Percentiles rank a stretch among this genome's conserved stretches.
These are phyloP conservation scores for Eupithecia centaureata DNA, from an alignment of 2,888 invertebrate genomes.

Conservation along the genomic window DNA sequence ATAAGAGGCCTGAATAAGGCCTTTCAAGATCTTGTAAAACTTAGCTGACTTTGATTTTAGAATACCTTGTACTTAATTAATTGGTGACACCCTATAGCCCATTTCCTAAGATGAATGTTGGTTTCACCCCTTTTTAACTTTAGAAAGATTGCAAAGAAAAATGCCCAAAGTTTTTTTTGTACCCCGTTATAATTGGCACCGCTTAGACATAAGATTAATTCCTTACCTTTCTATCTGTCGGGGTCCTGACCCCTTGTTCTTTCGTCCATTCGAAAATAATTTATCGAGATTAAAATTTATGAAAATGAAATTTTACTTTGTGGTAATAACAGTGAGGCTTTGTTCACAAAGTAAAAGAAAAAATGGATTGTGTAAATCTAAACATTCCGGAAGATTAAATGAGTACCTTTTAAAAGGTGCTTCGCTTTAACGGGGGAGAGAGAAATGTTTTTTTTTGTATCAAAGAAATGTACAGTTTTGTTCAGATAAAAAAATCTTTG, in stretches of 20 bases:
- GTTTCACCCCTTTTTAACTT: constrained; percentile 10
- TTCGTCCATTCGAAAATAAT: constrained; percentile 57
- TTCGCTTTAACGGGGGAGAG: constrained; percentile 2
- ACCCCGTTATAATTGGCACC: constrained; percentile 55
- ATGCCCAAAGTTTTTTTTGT: constrained; percentile 53
- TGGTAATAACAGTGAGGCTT: constrained; percentile 48
- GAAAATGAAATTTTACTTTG: constrained; percentile 59
- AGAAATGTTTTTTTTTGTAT: constrained; percentile 1
- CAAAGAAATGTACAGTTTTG: not conserved
- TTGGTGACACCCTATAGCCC: constrained; percentile 1
- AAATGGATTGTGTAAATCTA: constrained; percentile 33
- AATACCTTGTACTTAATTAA: not conserved
- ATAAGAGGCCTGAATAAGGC: not conserved
- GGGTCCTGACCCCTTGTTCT: constrained; percentile 48
- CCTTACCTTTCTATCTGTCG: constrained; percentile 54
- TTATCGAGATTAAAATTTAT: constrained; percentile 63
- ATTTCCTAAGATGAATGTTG: constrained; percentile 16
- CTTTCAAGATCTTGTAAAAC: not conserved
- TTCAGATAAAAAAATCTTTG: not conserved
- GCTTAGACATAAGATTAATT: constrained; percentile 63
- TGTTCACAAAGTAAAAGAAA: constrained; percentile 38
- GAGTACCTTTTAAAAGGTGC: constrained; percentile 12
- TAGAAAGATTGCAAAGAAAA: constrained; percentile 44
- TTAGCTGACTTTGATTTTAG: not conserved
- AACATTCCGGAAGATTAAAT: constrained; percentile 18